Percentiles rank a stretch among this genome's conserved stretches.
Evolutionary conservation across 92 coral and sea anemone species (phyloP).

Genomic region (Phenganax marumi): DNA sequence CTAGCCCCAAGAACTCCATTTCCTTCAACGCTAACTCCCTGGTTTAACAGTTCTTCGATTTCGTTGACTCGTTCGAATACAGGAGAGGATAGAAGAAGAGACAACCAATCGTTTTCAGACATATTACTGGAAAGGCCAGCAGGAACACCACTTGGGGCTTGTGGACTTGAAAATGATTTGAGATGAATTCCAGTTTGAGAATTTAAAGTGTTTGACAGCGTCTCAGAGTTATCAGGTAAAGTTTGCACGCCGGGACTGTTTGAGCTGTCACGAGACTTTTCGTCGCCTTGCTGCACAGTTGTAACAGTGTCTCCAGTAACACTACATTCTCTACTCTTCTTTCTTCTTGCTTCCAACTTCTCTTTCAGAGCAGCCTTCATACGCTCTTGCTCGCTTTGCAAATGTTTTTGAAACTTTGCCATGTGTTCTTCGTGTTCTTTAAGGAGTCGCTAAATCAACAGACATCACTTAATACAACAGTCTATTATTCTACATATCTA

Average conservation of each 20-base stretch:
- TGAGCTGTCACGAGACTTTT: constrained; percentile 57
- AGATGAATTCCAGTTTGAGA: constrained; percentile 7
- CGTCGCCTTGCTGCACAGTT: constrained; percentile 55
- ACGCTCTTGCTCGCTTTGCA: constrained; percentile 83
- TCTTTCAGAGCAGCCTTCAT: constrained; percentile 84
- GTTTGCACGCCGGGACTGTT: constrained; percentile 22
- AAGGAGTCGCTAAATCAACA: constrained; percentile 67
- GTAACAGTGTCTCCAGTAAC: constrained; percentile 57
- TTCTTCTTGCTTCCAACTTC: constrained; percentile 84
- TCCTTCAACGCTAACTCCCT: constrained; percentile 70
- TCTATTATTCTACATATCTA: neutral
- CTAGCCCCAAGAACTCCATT: constrained; percentile 92
- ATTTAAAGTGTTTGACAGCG: neutral
- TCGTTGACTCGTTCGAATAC: constrained; percentile 89
- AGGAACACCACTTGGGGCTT: constrained; percentile 51
- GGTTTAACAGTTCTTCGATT: constrained; percentile 82
- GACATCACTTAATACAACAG: neutral
- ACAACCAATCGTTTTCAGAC: constrained; percentile 94
- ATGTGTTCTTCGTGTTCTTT: constrained; percentile 89
- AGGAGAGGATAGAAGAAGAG: constrained; percentile 91
- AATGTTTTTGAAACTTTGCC: constrained; percentile 85
- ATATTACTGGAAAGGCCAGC: constrained; percentile 81
- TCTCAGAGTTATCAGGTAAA: neutral
- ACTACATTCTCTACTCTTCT: constrained; percentile 82
- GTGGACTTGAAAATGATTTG: neutral